These are phyloP conservation scores for Craterocephalus amniculus DNA, from an alignment of 2,797 vertebrate genomes.

Conservation along the genomic window DNA sequence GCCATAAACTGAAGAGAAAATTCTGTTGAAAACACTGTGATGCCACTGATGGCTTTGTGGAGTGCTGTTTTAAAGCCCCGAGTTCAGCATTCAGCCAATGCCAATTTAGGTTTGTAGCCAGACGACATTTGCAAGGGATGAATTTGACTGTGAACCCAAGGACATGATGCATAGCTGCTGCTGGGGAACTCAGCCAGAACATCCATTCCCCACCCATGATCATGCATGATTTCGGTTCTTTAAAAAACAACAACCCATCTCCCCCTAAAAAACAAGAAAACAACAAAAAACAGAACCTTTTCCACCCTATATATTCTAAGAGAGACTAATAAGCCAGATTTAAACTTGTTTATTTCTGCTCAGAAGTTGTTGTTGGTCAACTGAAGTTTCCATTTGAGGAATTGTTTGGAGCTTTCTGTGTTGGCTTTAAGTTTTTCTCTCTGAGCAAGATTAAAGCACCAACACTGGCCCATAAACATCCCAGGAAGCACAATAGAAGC, in stretches of 20 bases:
- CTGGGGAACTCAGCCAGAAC: background rate
- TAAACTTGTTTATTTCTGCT: background rate
- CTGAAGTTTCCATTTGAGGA: background rate
- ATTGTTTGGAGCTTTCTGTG: background rate
- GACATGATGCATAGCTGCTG: background rate
- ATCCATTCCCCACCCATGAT: background rate
- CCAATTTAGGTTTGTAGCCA: background rate
- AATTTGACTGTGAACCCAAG: background rate
- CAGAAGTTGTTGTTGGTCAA: no score
- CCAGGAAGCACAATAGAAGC: background rate
- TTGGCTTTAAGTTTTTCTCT: background rate
- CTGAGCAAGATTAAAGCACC: background rate
- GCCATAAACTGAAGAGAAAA: background rate
- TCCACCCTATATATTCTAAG: background rate
- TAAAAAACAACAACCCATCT: no score
- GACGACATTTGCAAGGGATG: background rate
- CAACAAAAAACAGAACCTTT: background rate
- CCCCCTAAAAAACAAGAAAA: no score
- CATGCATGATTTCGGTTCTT: background rate
- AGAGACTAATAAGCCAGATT: background rate
- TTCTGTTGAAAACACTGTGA: background rate
- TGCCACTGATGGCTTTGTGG: background rate
- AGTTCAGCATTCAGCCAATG: background rate
- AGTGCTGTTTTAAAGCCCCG: background rate
- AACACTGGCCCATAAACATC: background rate